Base-by-base conservation (phyloP, 2,888 invertebrate species). In the Drosophila multiciliata region DNA sequence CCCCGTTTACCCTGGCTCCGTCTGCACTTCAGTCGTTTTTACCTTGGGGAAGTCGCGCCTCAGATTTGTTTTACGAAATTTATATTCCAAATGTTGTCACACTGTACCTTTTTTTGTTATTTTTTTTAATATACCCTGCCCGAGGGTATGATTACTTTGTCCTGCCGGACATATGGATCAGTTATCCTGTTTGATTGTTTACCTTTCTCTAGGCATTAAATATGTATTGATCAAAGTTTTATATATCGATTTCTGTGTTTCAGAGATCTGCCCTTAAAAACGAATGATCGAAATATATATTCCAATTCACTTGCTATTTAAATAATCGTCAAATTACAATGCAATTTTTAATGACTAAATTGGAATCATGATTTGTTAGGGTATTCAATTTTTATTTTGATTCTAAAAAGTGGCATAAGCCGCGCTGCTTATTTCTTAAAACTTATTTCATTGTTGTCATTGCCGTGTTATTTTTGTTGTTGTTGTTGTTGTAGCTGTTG, bases 11-110 rank as follows among this genome's bases (percentile, higher is more conserved):
- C 23, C 23, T 8, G 20, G 20, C 12, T 42, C 12, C 20, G 20
- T 12, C 20, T 20, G 42, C 20, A 20, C 3, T 38, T 17, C 38
- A 3, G 1, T 42, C 42, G 45, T 7, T 45, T 50, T 29, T 61
- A 70, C 83, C 85, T 83, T 75, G 50, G 85, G 78, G 82, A 65
- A 40, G 49, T 52, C 62, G 67, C 59, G 80, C 57, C 83, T 71
- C 73, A 85, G 80, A 82, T 84, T 84, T 82, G 78, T 68, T 70
- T 66, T 73, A 72, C 78, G 64, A 83, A 83, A 85, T 83, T 83
- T 82, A 85, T 83, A 69, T 83, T 75, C 77, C 64, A 83, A 82
- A 84, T 76, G 64, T 71, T 71, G 59, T 60, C 53, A 29, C 50
- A 63, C n/a, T 73, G 45, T 54, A 61, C n/a, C 49, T 66, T 59